Evolutionary conservation across 2,113 vertebrate genomes (phyloP), one percentile per base, ranked within the genome.

Genomic region (Setophaga petechia): DNA sequence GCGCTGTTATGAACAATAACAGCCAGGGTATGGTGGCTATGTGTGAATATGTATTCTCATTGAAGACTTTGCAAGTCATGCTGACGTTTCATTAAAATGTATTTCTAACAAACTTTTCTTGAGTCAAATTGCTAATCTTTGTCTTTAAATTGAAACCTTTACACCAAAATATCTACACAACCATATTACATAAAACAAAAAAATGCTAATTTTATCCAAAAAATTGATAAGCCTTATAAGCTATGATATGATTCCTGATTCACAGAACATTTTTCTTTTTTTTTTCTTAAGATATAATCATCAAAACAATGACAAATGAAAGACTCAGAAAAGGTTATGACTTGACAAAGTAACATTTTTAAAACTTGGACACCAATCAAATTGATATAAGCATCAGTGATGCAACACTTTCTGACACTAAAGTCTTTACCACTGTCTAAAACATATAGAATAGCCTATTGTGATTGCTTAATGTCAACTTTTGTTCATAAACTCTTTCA

Each of bases 241-340:
- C 89, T 89, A 95, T 97, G 94, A 98, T 98, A 97, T 84, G 93
- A 94, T 97, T 97, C 89, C 92, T 74, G 83, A 97, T 95, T 88
- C 93, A 98, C 92, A 96, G 96, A 97, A 97, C 97, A 95, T 97
- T 98, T 97, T 97, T 96, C 96, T 66, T 61, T 66, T 61, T 41
- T 41, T 90, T 87, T 55, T 7, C 94, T 91, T 84, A 97, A 96
- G 96, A 97, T 97, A 98, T 97, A 97, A 98, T 98, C 97, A 97
- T 94, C 96, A 98, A 98, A 98, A 98, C 98, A 98, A 98, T 98
- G 98, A 98, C 97, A 98, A 98, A 98, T 98, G 98, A 98, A 98
- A 98, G 98, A 98, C 96, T 97, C 96, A 92, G 98, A 97, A 98
- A 98, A 98, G 98, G 98, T 98, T 98, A 98, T 94, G 97, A 97